These are phyloP conservation scores for Polydrusus pterygomalis DNA, from an alignment of 2,888 invertebrate species.

Conservation along the genomic window DNA sequence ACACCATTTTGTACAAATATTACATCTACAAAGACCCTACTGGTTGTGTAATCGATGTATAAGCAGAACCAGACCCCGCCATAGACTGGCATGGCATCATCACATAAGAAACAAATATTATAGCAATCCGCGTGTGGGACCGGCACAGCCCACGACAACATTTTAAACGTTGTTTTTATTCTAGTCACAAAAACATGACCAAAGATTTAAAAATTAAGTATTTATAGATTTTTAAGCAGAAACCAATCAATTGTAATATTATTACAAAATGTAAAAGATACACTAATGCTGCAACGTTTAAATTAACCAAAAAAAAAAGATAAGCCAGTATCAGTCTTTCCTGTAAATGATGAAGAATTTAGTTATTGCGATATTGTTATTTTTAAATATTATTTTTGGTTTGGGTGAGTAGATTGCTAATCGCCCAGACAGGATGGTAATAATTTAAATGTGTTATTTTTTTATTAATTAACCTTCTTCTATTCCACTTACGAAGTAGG, in stretches of 20 bases:
- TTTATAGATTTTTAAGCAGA: not conserved
- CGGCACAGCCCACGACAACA: constrained; percentile 10
- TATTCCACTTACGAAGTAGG: too few species aligned
- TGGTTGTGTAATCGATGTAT: not conserved
- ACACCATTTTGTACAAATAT: not conserved
- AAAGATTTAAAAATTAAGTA: constrained; percentile 27
- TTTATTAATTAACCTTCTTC: not conserved
- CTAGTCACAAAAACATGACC: constrained; percentile 40
- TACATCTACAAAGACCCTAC: not conserved
- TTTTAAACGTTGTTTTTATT: constrained; percentile 28
- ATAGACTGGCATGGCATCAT: too few species aligned
- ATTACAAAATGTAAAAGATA: not conserved
- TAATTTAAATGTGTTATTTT: not conserved
- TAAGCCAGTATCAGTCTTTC: not conserved
- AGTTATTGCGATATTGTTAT: not conserved
- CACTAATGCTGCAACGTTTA: not conserved
- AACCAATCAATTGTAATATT: not conserved
- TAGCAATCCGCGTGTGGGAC: constrained; percentile 20
- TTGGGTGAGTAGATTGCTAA: constrained; percentile 17
- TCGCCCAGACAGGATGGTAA: not conserved
- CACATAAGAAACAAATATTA: not conserved
- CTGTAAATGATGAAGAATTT: not conserved
- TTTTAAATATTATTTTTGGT: not conserved
- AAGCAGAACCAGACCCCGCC: not conserved
- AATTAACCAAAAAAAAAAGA: not conserved